phyloP scores from a whole-genome alignment of 2,113 vertebrate genomes.

The Caretta caretta region DNA sequence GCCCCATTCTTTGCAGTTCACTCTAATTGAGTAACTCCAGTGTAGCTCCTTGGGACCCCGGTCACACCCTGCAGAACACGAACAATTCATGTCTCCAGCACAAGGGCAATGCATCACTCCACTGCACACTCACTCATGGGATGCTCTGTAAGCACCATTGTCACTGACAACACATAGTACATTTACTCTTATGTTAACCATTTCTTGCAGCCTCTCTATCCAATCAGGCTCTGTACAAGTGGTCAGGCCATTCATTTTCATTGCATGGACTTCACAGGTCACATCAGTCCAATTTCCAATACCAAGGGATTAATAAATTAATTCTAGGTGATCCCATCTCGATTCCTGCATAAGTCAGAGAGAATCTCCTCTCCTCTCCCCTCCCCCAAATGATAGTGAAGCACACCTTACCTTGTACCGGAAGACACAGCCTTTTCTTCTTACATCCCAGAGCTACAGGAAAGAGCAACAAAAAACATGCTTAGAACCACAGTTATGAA shows the following conservation, averaged over 20 bases:
- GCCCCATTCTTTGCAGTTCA: too few species aligned
- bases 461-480: not conserved
- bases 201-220: not conserved
- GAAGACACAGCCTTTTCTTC: constrained; percentile 95
- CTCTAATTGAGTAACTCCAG: too few species aligned
- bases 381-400: not conserved
- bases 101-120: not conserved
- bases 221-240: not conserved
- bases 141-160: not conserved
- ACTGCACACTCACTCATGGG: rapidly evolving
- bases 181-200: not conserved
- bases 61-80: not conserved
- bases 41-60: too few species aligned
- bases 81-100: not conserved
- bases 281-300: not conserved
- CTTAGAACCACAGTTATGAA: not conserved
- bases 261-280: not conserved
- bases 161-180: not conserved
- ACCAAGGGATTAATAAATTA: not conserved
- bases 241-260: not conserved
- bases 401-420: constrained; percentile 88
- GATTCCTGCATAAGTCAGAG: not conserved
- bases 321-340: not conserved
- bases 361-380: not conserved
- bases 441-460: constrained; percentile 94